A percentile compares a stretch with the other conserved stretches of the same genome.
These are phyloP conservation scores for Leptoteleia sp. DNA, from an alignment of 1,140 invertebrate genomes.

Conservation along the genomic window DNA sequence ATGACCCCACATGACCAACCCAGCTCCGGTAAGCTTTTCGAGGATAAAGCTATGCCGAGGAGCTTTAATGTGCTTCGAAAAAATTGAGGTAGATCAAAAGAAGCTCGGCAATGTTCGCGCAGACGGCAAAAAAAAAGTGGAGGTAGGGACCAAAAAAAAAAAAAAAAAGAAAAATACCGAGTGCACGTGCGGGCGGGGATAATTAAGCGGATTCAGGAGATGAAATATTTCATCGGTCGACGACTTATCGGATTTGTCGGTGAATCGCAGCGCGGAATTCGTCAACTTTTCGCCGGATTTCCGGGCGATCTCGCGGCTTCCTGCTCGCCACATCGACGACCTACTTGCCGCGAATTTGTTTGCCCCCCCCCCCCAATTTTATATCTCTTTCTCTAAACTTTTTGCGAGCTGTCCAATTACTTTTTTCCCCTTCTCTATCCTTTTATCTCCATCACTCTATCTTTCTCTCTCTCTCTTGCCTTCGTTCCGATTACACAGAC, in stretches of 20 bases:
- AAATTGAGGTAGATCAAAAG: constrained; percentile 23
- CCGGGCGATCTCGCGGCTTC: constrained; percentile 14
- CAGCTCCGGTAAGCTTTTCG: constrained; percentile 14
- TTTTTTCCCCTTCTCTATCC: no score
- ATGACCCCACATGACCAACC: no score
- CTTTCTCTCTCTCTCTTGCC: constrained; percentile 9
- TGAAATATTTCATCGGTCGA: not conserved
- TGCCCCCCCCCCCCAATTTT: not conserved
- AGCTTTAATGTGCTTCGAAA: constrained; percentile 12
- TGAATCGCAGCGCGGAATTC: constrained; percentile 3
- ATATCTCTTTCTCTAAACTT: constrained; percentile 22
- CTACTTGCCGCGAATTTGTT: constrained; percentile 20
- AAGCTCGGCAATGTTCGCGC: not conserved
- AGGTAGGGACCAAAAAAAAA: not conserved
- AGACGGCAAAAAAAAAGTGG: no score
- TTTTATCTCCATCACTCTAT: no score
- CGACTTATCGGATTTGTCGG: constrained; percentile 18
- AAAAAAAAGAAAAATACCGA: no score
- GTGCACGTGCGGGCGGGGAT: no score
- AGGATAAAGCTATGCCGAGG: constrained; percentile 22
- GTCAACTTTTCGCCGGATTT: constrained; percentile 25
- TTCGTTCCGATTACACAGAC: constrained; percentile 1
- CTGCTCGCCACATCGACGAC: constrained; percentile 4
- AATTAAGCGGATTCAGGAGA: no score
- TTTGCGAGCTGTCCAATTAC: constrained; percentile 28